Conservation (phyloP, 2,797 vertebrate genomes). For the Otolemur crassicaudatus region DNA sequence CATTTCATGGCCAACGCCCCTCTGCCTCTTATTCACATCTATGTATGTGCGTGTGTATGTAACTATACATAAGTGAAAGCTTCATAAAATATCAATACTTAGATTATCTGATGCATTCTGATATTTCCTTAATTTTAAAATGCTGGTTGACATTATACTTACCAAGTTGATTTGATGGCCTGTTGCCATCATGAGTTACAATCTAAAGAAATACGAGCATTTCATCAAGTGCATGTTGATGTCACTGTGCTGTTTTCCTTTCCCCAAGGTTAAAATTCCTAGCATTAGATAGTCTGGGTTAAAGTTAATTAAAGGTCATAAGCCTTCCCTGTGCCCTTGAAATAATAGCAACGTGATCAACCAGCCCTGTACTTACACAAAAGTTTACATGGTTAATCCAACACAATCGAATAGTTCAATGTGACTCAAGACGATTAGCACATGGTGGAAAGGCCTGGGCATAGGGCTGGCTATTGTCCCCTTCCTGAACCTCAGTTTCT, state of each 20-base stretch:
- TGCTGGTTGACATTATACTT: neutral
- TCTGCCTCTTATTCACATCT: neutral
- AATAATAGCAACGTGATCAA: neutral
- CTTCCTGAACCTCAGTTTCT: too few relatives aligned
- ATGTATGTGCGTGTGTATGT: neutral
- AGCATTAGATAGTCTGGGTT: neutral
- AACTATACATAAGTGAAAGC: neutral
- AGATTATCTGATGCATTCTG: neutral
- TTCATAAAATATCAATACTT: neutral
- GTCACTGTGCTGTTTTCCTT: neutral
- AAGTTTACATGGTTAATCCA: neutral
- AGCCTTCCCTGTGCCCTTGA: neutral
- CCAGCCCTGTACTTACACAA: neutral
- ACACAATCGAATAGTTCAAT: neutral
- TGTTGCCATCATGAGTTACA: neutral
- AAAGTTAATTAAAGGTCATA: neutral
- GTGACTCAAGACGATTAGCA: neutral
- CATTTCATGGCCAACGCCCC: neutral
- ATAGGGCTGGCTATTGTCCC: neutral
- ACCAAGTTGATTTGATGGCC: neutral
- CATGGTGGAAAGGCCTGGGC: neutral
- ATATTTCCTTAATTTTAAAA: neutral
- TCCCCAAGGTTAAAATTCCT: neutral
- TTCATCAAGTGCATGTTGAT: neutral
- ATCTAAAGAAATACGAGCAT: neutral